Evolutionary conservation across 2,888 invertebrate genomes (phyloP).

Genomic region (Hesperia comma): DNA sequence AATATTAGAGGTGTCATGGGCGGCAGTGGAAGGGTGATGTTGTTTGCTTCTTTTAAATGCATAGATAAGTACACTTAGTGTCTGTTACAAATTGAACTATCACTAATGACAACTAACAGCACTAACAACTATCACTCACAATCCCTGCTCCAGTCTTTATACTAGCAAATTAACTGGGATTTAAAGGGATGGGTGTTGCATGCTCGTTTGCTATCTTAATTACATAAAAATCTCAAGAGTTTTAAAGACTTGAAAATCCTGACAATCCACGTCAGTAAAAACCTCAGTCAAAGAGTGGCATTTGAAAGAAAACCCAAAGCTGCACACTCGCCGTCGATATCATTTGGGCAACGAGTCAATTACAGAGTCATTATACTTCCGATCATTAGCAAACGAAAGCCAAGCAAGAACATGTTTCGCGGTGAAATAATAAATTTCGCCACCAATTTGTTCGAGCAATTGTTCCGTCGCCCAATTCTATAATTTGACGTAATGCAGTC

Average conservation of each 20-base stretch:
- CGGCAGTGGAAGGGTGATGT: too few relatives aligned
- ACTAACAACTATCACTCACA: too few relatives aligned
- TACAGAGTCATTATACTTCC: constrained; percentile 28
- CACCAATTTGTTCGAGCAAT: constrained; percentile 58
- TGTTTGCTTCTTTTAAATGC: too few relatives aligned
- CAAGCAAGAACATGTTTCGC: constrained; percentile 34
- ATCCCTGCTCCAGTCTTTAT: too few relatives aligned
- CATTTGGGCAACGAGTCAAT: constrained; percentile 29
- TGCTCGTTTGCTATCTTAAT: too few relatives aligned
- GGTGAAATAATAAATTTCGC: constrained; percentile 51
- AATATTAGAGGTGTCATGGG: too few relatives aligned
- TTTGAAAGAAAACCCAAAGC: constrained; percentile 12
- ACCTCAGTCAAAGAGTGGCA: not conserved
- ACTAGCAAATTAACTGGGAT: too few relatives aligned
- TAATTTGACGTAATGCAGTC: constrained; percentile 64
- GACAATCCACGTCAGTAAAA: not conserved
- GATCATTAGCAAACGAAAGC: constrained; percentile 25
- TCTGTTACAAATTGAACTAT: too few relatives aligned
- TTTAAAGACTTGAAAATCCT: not conserved
- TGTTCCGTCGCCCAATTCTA: constrained; percentile 55
- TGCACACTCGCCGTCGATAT: constrained; percentile 22
- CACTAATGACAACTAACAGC: too few relatives aligned
- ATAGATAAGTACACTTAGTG: too few relatives aligned
- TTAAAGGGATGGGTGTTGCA: too few relatives aligned
- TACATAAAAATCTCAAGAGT: too few relatives aligned